Percentiles rank a stretch among this genome's conserved stretches.
These are phyloP conservation scores for Lutraria rhynchaena DNA, from an alignment of 1,140 invertebrate species.

Conservation along the genomic window DNA sequence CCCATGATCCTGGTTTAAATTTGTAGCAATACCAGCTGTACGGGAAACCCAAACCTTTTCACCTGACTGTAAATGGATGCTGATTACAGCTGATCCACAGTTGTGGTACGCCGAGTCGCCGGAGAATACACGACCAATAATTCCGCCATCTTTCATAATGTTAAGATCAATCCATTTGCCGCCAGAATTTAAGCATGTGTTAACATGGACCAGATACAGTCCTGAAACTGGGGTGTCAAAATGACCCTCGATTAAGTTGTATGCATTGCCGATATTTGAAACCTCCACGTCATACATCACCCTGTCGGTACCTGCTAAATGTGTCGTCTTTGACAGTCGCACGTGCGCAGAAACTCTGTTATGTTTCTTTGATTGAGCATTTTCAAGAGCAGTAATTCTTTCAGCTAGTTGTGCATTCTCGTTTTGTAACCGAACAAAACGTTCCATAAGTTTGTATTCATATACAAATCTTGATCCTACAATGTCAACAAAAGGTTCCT, in stretches of 20 bases:
- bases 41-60: constrained; percentile 1
- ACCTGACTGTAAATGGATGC: not conserved
- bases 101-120: constrained; percentile 16
- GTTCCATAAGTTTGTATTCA: constrained; percentile 9
- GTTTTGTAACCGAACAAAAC: not conserved
- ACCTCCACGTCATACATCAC: constrained; percentile 25
- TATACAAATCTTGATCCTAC: constrained; percentile 35
- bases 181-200: not conserved
- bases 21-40: not conserved
- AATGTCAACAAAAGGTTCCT: not conserved
- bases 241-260: constrained; percentile 1
- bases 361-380: not conserved
- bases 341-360: not conserved
- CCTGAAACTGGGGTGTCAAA: constrained; percentile 9
- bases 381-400: constrained; percentile 4
- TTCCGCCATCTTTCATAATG: constrained; percentile 16
- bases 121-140: constrained; percentile 18
- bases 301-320: not conserved
- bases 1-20: constrained; percentile 19
- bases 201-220: constrained; percentile 14
- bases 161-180: constrained; percentile 27
- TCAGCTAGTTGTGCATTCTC: not conserved
- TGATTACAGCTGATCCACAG: constrained; percentile 1
- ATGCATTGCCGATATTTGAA: not conserved
- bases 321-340: not conserved